A percentile compares a stretch with the other conserved stretches of the same genome.
Evolutionary conservation across 2,113 vertebrate genomes (phyloP).

Genomic region (Dolichallabes microphthalmus): DNA sequence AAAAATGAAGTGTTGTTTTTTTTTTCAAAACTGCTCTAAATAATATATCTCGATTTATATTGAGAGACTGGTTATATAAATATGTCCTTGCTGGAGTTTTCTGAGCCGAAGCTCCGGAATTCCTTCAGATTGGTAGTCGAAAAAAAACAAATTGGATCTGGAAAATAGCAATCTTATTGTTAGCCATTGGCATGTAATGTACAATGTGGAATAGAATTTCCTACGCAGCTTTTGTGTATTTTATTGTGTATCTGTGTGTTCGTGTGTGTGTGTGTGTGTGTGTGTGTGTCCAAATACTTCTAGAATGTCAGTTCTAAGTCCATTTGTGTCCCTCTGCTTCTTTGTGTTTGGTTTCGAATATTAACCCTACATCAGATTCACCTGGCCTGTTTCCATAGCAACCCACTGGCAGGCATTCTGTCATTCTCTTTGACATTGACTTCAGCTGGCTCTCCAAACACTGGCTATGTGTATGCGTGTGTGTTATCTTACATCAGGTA

Average conservation of each 20-base stretch:
- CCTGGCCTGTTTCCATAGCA: slow-evolving; percentile 62
- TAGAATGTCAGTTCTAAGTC: slow-evolving; percentile 5
- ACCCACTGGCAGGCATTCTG: slow-evolving; percentile 43
- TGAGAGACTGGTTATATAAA: background rate
- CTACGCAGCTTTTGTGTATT: background rate
- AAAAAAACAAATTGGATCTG: background rate
- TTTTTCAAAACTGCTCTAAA: no score
- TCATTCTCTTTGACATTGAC: slow-evolving; percentile 16
- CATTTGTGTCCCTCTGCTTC: background rate
- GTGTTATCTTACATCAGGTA: background rate
- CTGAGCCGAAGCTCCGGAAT: background rate
- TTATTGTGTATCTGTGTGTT: background rate
- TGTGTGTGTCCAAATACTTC: background rate
- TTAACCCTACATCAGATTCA: slow-evolving; percentile 36
- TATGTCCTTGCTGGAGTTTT: background rate
- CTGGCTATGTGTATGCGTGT: slow-evolving; percentile 12
- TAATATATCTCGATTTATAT: background rate
- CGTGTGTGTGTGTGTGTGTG: slow-evolving; percentile 1
- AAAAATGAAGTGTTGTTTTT: no score
- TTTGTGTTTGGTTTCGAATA: slow-evolving; percentile 30
- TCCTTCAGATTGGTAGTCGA: background rate
- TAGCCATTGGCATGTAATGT: background rate
- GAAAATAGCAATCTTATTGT: background rate
- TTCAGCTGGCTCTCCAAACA: background rate
- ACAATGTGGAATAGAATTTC: background rate